phyloP scores from a whole-genome alignment of 92 coral and sea anemone species.

The Zoanthus sociatus region DNA sequence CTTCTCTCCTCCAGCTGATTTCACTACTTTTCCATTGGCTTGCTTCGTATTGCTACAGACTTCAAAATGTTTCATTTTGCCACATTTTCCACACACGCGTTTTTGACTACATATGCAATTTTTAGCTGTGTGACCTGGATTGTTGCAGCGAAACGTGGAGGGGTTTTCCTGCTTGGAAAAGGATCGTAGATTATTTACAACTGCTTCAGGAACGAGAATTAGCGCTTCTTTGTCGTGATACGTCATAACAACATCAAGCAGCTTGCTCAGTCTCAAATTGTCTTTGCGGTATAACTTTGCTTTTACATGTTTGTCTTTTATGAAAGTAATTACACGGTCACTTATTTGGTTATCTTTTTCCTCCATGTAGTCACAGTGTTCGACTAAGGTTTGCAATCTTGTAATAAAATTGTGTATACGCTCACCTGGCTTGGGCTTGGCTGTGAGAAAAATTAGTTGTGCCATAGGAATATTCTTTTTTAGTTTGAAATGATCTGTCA shows the following conservation, averaged over 20 bases:
- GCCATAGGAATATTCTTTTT: constrained; percentile 61
- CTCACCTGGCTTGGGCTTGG: constrained; percentile 54
- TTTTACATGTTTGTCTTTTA: constrained; percentile 60
- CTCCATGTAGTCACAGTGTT: constrained; percentile 60
- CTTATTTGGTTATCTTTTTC: constrained; percentile 66
- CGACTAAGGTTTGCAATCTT: constrained; percentile 52
- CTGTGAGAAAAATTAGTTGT: constrained; percentile 53
- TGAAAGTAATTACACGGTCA: constrained; percentile 49
- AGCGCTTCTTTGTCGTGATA: constrained; percentile 63
- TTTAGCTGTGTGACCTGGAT: constrained; percentile 56
- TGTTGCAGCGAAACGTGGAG: constrained; percentile 37
- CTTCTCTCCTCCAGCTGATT: constrained; percentile 5
- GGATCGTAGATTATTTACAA: neutral
- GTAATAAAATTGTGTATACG: constrained; percentile 59
- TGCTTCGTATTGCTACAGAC: constrained; percentile 31
- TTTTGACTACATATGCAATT: constrained; percentile 2
- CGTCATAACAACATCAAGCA: constrained; percentile 49
- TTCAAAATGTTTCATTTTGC: constrained; percentile 39
- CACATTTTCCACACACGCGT: constrained; percentile 49
- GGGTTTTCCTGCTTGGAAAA: neutral
- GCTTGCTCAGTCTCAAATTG: constrained; percentile 34
- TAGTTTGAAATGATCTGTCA: constrained; percentile 52
- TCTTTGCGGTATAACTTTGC: constrained; percentile 60
- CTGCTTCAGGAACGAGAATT: neutral
- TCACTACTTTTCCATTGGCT: neutral